A percentile compares a stretch with the other conserved stretches of the same genome.
phyloP scores from a whole-genome alignment of 2,888 invertebrate species.

The Anodontia alba region DNA sequence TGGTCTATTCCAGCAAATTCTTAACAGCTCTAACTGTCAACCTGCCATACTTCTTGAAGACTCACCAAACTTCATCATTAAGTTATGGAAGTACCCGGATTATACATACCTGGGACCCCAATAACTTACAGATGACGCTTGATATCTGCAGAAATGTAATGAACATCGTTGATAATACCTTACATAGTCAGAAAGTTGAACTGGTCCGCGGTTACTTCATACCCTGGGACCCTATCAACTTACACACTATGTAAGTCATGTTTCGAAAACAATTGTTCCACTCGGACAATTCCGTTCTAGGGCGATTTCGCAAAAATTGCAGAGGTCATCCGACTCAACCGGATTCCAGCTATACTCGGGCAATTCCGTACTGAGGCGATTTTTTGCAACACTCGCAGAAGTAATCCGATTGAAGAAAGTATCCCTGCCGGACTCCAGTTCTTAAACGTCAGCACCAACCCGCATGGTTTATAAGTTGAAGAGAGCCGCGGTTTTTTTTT shows the following conservation, averaged over 20 bases:
- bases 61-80: neutral
- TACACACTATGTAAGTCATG: neutral
- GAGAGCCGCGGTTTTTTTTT: neutral
- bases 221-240: slow-evolving; percentile 6
- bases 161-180: neutral
- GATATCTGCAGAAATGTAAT: neutral
- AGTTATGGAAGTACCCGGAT: slow-evolving; percentile 22
- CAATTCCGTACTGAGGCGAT: too few species aligned
- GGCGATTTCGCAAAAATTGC: too few species aligned
- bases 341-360: too few species aligned
- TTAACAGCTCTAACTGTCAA: too few species aligned
- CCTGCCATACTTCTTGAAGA: neutral
- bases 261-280: too few species aligned
- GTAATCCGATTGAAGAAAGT: too few species aligned
- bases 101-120: slow-evolving; percentile 16
- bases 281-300: too few species aligned
- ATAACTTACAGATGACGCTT: slow-evolving; percentile 21
- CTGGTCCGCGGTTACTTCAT: neutral
- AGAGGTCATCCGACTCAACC: too few species aligned
- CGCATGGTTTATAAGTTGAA: neutral
- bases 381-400: too few species aligned
- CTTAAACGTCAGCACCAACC: neutral
- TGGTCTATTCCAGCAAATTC: too few species aligned
- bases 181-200: slow-evolving; percentile 9
- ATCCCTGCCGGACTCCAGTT: too few species aligned